Evolutionary conservation across 2,888 invertebrate genomes (phyloP).

Genomic region (Timandra comae): DNA sequence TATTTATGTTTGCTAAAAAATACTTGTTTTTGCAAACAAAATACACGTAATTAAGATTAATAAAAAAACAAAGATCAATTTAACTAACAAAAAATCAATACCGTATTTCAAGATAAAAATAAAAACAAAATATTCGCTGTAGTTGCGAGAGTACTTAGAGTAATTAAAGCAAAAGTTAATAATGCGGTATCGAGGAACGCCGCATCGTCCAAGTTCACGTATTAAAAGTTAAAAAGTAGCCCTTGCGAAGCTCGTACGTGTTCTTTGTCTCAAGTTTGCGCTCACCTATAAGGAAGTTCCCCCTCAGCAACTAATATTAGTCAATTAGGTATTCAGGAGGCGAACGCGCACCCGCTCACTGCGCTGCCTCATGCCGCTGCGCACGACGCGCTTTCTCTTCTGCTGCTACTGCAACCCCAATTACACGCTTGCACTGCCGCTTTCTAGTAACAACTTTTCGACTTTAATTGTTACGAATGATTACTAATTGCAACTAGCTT

Average conservation of each 20-base stretch:
- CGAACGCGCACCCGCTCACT: constrained; percentile 49
- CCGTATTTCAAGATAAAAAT: too few relatives aligned
- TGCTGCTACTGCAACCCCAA: constrained; percentile 39
- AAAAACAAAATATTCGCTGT: constrained; percentile 1
- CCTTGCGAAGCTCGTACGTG: constrained; percentile 59
- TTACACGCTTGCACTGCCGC: constrained; percentile 27
- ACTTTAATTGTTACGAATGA: constrained; percentile 1
- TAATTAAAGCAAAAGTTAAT: constrained; percentile 12
- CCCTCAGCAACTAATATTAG: constrained; percentile 70
- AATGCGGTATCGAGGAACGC: constrained; percentile 10
- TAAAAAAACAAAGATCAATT: too few relatives aligned
- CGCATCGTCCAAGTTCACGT: constrained; percentile 36
- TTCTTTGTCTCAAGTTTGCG: constrained; percentile 70
- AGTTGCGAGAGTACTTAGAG: not conserved
- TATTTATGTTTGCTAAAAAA: too few relatives aligned
- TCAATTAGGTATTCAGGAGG: constrained; percentile 74
- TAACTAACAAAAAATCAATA: too few relatives aligned
- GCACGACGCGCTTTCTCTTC: constrained; percentile 27
- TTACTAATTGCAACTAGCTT: too few relatives aligned
- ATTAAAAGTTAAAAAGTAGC: constrained; percentile 63
- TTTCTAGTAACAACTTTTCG: too few relatives aligned
- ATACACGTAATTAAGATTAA: too few relatives aligned
- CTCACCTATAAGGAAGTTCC: constrained; percentile 68
- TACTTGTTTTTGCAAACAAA: too few relatives aligned
- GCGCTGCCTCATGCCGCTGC: constrained; percentile 43